Evolutionary conservation across 1,140 invertebrate genomes (phyloP).

Genomic region (Atopsyche davidsoni): DNA sequence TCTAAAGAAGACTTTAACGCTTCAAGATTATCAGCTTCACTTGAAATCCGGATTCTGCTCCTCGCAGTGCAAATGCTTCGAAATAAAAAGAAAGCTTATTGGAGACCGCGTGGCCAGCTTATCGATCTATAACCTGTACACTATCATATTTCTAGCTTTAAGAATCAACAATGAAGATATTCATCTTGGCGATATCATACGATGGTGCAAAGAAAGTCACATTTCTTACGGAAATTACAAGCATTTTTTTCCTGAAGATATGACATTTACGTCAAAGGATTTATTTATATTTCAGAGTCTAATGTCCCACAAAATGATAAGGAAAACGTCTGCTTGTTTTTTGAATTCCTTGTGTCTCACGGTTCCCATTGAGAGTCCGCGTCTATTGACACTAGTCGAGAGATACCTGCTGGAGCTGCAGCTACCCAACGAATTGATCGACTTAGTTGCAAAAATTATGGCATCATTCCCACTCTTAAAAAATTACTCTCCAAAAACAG

Average conservation of each 20-base stretch:
- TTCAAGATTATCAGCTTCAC: constrained; percentile 8
- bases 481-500: constrained; percentile 34
- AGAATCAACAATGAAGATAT: constrained; percentile 51
- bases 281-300: constrained; percentile 1
- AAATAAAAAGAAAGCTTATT: background rate
- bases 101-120: constrained; percentile 5
- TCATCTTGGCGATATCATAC: constrained; percentile 53
- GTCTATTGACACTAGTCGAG: constrained; percentile 41
- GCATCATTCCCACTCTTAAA: constrained; percentile 35
- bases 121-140: constrained; percentile 40
- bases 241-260: constrained; percentile 51
- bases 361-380: constrained; percentile 39
- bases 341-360: constrained; percentile 15
- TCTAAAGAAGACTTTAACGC: constrained; percentile 12
- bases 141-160: constrained; percentile 50
- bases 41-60: constrained; percentile 16
- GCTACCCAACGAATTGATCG: constrained; percentile 35
- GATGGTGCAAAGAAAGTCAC: constrained; percentile 55
- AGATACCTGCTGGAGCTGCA: constrained; percentile 28
- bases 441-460: constrained; percentile 40
- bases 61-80: constrained; percentile 15
- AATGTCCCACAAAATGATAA: constrained; percentile 10
- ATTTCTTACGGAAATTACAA: constrained; percentile 49
- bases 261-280: constrained; percentile 29
- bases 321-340: constrained; percentile 9